A percentile compares a stretch with the other conserved stretches of the same genome.
Evolutionary conservation across 2,888 invertebrate genomes (phyloP).

Genomic region (Dryomyza anilis): DNA sequence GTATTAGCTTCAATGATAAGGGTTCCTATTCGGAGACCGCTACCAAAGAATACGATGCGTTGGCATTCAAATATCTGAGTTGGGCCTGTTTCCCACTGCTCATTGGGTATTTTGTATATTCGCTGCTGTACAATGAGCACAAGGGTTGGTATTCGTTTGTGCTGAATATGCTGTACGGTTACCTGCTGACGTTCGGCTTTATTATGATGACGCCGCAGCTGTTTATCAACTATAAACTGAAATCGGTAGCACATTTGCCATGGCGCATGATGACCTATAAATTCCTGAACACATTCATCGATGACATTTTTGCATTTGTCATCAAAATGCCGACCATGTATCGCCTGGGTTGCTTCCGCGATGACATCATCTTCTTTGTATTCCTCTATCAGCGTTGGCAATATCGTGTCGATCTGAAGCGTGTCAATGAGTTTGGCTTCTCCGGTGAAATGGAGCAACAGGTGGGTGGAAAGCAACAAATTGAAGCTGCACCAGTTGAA

Average conservation of each 20-base stretch:
- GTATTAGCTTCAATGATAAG: conserved; percentile 85
- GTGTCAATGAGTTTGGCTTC: conserved; percentile 98
- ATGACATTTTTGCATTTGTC: conserved; percentile 99
- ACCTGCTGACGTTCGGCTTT: conserved; percentile 96
- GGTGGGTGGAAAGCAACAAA: conserved; percentile 42
- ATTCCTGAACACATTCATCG: conserved; percentile 98
- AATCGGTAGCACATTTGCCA: conserved; percentile 98
- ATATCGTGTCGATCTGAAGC: conserved; percentile 92
- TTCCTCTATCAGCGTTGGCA: conserved; percentile 99
- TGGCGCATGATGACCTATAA: conserved; percentile 99
- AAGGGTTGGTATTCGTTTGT: conserved; percentile 99
- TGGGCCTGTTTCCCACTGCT: conserved; percentile 95
- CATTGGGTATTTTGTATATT: conserved; percentile 92
- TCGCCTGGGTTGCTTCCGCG: conserved; percentile 95
- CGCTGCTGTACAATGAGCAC: conserved; percentile 93
- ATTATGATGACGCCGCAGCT: conserved; percentile 99
- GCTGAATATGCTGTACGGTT: conserved; percentile 96
- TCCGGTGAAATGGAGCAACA: conserved; percentile 79
- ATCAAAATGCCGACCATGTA: conserved; percentile 99
- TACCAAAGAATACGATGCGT: conserved; percentile 90
- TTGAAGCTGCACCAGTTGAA: conserved; percentile 27
- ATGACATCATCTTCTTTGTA: conserved; percentile 98
- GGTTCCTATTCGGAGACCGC: conserved; percentile 95
- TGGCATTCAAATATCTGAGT: conserved; percentile 96
- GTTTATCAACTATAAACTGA: conserved; percentile 98